Base-by-base conservation (phyloP, 2,797 vertebrate genomes). In the Nyctibius grandis region DNA sequence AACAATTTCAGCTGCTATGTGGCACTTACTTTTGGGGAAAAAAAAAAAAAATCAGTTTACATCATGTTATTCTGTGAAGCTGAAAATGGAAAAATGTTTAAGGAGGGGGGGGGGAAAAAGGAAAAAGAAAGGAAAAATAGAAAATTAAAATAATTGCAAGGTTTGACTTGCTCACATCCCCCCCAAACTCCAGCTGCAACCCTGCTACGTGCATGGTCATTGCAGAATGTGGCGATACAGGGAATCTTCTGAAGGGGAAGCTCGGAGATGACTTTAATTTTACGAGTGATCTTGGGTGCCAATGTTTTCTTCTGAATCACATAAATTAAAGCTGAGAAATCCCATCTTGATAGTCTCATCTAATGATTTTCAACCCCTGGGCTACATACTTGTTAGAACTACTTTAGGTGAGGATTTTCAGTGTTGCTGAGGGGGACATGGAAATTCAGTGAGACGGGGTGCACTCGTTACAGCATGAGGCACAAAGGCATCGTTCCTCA, bases 271-370 rank as follows among this genome's bases (percentile, higher is more conserved):
- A 42, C 50, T 82, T 77, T 75, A 69, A 63, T 81, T 90, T 88
- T 75, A 53, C 31, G 12, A 74, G 13, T 45, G 29, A 87, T 40
- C 64, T 57, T 47, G 51, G 45, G 53, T 85, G 33, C 22, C 78
- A 48, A 19, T 48, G 17, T 74, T 87, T 80, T 68, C 48, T 64
- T 72, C 64, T 51, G 38, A 83, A 54, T 53, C 72, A 60, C 28
- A 79, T 45, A 86, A 75, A 85, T 65, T 42, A 94, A 79, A 89
- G 28, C 57, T 83, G 80, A 69, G 42, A 88, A 92, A 90, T 78
- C 89, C 82, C 73, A 51, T 50, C 64, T 57, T 40, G 53, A 31
- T 48, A 81, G 33, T 53, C 51, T 76, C 76, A 77, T 26, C 23
- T 17, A 83, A 51, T 70, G 53, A 70, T 48, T 83, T 87, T 47